Percentiles rank a stretch among this genome's conserved stretches.
These are phyloP conservation scores for Drosophila saltans DNA, from an alignment of 1,140 invertebrate genomes.

Conservation along the genomic window DNA sequence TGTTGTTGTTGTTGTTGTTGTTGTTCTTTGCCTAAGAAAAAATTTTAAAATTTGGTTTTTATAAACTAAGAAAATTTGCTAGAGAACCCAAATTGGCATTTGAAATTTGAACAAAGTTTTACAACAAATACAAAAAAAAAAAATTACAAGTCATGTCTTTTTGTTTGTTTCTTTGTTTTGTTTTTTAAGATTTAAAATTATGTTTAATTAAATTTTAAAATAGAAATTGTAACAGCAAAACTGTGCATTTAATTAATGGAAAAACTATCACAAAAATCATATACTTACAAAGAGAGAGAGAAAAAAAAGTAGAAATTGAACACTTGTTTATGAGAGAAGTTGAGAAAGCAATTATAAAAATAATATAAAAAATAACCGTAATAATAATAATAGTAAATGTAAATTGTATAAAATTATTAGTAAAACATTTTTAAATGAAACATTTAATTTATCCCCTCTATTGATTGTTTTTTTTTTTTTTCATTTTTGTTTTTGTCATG, in stretches of 20 bases:
- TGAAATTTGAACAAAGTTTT: constrained; percentile 26
- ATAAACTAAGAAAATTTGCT: constrained; percentile 59
- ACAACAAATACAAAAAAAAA: constrained; percentile 18
- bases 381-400: background rate
- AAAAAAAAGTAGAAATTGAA: background rate
- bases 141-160: constrained; percentile 21
- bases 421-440: background rate
- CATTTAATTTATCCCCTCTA: background rate
- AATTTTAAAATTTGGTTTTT: background rate
- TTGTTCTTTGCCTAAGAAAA: background rate
- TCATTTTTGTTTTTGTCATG: background rate
- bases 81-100: constrained; percentile 56
- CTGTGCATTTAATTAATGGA: constrained; percentile 45
- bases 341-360: constrained; percentile 2
- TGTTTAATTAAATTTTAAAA: constrained; percentile 30
- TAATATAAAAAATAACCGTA: background rate
- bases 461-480: background rate
- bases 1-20: too few species aligned
- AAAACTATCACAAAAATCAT: constrained; percentile 11
- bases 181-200: constrained; percentile 11
- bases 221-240: constrained; percentile 29
- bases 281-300: background rate
- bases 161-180: constrained; percentile 26
- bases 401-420: background rate
- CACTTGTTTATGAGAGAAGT: constrained; percentile 7